Conservation (phyloP, 1,140 invertebrate species). For the Lucilia sericata region DNA sequence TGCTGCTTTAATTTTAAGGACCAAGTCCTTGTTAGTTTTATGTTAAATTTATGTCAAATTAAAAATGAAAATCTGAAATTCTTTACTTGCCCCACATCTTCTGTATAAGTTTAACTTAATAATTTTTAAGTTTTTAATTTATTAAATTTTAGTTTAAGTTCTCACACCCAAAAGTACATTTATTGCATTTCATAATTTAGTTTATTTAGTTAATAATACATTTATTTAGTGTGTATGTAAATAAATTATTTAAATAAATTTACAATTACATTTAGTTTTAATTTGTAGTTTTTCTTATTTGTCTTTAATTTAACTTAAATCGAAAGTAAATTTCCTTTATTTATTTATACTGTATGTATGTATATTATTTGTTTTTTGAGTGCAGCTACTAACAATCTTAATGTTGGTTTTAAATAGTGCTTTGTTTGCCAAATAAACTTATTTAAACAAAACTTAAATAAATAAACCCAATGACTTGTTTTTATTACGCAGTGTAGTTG, state of each 20-base stretch:
- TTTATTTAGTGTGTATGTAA: no score
- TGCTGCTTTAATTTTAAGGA: neutral
- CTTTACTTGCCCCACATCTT: neutral
- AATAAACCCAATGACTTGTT: neutral
- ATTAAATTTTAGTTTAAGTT: neutral
- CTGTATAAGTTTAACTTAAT: neutral
- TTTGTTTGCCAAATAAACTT: conserved; percentile 23
- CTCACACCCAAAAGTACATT: neutral
- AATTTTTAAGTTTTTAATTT: neutral
- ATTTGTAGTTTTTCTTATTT: no score
- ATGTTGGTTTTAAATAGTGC: neutral
- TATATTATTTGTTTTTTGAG: neutral
- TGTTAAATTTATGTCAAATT: neutral
- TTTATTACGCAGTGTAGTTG: neutral
- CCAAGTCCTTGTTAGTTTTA: neutral
- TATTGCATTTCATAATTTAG: neutral
- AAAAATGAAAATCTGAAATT: neutral
- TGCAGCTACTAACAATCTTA: neutral
- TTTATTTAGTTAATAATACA: neutral
- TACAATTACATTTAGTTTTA: neutral
- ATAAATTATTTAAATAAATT: neutral
- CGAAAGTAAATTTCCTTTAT: conserved; percentile 17
- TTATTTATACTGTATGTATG: neutral
- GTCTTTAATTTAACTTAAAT: neutral
- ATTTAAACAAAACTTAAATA: neutral